Evolutionary conservation across 2,797 vertebrate species (phyloP), one percentile per base, ranked within the genome.

Genomic region (Spinus olivaceus): DNA sequence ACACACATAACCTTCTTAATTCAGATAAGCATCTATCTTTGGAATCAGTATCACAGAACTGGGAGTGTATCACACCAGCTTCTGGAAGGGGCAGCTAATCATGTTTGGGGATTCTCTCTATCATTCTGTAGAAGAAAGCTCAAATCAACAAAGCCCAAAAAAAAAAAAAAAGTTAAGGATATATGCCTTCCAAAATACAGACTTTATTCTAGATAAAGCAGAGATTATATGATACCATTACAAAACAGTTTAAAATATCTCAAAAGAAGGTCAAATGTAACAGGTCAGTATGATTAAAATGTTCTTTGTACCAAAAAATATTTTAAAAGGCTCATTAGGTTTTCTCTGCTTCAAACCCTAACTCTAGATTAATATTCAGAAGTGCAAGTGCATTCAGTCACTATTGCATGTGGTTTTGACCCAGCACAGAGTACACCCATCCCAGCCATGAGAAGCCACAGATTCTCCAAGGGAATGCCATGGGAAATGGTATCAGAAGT

Each of bases 401-500:
- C 54, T 42, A 39, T 23, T 39, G 35, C 12, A 25, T 2, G 5
- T 57, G 14, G 18, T 37, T 53, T 42, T 59, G 28, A 47, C 17
- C 21, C 46, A 81, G 70, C 32, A 64, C 32, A 59, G 20, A 25
- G 20, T 17, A 42, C 0, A 0, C 8, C 5, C 18, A 70, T 27
- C 20, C 12, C 57, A 53, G 46, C 17, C 64, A 53, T 0, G 1
- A 37, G 32, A 35, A 77, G 46, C 16, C 57, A 41, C 64, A 60
- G 32, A 33, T 20, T 54, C 41, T 54, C 51, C 51, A 44, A 10
- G 1, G 16, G 25, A 37, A 37, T 4, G 37, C 25, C 28, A 21
- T 59, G 41, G 59, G 47, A 71, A 77, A 54, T 22, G 12, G 8
- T 14, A 20, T 13, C 41, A 71, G 44, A 64, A 54, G 27, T 51